Evolutionary conservation across 2,113 vertebrate species (phyloP).

Genomic region (Delphinapterus leucas): DNA sequence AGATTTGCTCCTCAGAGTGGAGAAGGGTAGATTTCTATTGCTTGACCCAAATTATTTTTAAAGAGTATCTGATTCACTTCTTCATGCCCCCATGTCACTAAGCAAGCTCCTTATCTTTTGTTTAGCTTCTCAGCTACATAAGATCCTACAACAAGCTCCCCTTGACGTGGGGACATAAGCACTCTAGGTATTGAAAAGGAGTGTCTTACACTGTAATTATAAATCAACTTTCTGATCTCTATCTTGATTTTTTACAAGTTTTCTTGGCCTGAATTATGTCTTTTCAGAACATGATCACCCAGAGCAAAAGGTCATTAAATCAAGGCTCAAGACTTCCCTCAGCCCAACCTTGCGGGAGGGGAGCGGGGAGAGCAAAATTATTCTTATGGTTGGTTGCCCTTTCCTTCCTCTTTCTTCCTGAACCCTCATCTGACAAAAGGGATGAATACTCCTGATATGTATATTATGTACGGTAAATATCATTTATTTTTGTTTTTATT

Average conservation of each 20-base stretch:
- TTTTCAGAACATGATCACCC: neutral
- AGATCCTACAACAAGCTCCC: neutral
- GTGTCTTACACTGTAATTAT: neutral
- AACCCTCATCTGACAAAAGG: neutral
- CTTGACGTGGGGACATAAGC: neutral
- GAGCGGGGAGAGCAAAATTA: neutral
- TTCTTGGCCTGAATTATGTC: neutral
- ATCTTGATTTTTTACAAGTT: neutral
- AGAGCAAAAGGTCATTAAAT: neutral
- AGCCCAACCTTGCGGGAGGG: neutral
- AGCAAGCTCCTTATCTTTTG: neutral
- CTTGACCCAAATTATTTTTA: neutral
- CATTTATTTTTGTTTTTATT: conserved; percentile 4
- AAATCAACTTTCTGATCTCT: neutral
- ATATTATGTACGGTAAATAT: neutral
- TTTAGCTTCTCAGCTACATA: neutral
- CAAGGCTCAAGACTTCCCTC: neutral
- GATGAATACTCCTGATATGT: neutral
- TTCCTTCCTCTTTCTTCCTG: neutral
- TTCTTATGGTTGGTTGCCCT: neutral
- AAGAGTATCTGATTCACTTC: neutral
- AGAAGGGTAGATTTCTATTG: neutral
- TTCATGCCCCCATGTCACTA: neutral
- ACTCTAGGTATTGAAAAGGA: neutral
- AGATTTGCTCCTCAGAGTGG: neutral